Conservation (phyloP, 1,140 invertebrate species). For the Zaprionus camerounensis region DNA sequence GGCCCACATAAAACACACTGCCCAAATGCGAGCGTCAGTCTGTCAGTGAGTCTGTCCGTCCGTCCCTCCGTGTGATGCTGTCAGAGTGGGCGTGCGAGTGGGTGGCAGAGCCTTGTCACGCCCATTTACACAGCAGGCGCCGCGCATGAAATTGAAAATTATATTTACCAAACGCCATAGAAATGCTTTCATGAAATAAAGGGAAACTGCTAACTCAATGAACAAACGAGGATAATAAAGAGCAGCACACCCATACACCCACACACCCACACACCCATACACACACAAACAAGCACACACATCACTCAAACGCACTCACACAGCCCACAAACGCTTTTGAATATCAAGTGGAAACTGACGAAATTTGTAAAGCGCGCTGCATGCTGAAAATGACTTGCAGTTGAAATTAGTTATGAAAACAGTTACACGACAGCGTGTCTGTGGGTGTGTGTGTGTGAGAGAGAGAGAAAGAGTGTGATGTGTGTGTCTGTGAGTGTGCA, state of each 20-base stretch:
- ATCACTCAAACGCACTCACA: not conserved
- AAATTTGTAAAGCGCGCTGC: conserved; percentile 22
- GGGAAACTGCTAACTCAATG: conserved; percentile 47
- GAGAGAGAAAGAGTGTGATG: too few species aligned
- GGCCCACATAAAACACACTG: conserved; percentile 47
- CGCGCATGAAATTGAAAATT: conserved; percentile 47
- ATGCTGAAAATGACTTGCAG: conserved; percentile 31
- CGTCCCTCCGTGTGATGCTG: not conserved
- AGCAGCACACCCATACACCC: conserved; percentile 18
- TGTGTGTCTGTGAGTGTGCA: not conserved
- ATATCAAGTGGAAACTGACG: conserved; percentile 23
- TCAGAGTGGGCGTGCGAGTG: not conserved
- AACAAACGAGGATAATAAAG: conserved; percentile 47
- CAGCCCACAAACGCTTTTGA: conserved; percentile 5
- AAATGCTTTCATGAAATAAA: conserved; percentile 48
- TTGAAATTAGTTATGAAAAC: conserved; percentile 28
- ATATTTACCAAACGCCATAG: conserved; percentile 36
- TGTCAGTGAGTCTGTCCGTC: not conserved
- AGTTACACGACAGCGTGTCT: conserved; percentile 6
- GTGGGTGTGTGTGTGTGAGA: not conserved
- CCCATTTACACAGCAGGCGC: conserved; percentile 45
- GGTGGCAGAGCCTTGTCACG: conserved; percentile 19
- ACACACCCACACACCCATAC: not conserved
- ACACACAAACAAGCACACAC: not conserved
- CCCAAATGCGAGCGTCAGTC: conserved; percentile 21